Base-by-base conservation (phyloP, 2,888 invertebrate species). In the Eristalinus sepulchralis region DNA sequence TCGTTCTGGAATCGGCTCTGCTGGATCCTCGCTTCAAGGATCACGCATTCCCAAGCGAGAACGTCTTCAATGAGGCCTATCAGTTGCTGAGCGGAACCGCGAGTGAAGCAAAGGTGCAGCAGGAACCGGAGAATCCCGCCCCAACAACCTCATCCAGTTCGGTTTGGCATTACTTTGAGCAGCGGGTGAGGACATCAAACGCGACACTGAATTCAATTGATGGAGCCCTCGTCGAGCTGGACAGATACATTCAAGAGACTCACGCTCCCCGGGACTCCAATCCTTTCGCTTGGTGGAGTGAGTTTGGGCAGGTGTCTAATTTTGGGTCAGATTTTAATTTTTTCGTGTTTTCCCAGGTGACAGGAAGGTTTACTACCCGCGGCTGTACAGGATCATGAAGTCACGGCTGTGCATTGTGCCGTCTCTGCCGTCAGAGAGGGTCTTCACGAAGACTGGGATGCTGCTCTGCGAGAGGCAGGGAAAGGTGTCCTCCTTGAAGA, bases 281-380 rank as follows among this genome's bases (percentile, higher is more conserved):
- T 22, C 63, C 63, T 11, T 36, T 63, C 4, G 36, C 22, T 22
- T 63, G 63, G 63, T 63, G 63, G 63, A 63, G 36, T 63, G 34
- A 63, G 63, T 36, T 36, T 33, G 34, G 4, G 39, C 13, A 39
- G 11, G 4, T 3, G 4, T 3, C 6, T 0, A n/a, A n/a, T 47
- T 2, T 34, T 34, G 3, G 6, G 1, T 17, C 6, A 6, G n/a
- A n/a, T 47, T 47, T 47, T 4, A 17, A n/a, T 47, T 6, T 6
- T 47, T 47, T 3, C 1, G 27, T 27, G 5, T 17, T 5, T 6
- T n/a, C 39, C 13, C 13, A 47, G 47, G 2, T n/a, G 47, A 47
- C n/a, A 47, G 63, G 11, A 36, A 63, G 3, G 5, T 22, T 9
- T 63, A 20, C 8, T 63, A 63, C 36, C 63, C 63, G 10, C 11